Evolutionary conservation across 2,797 vertebrate species (phyloP).

Genomic region (Xenops minutus): DNA sequence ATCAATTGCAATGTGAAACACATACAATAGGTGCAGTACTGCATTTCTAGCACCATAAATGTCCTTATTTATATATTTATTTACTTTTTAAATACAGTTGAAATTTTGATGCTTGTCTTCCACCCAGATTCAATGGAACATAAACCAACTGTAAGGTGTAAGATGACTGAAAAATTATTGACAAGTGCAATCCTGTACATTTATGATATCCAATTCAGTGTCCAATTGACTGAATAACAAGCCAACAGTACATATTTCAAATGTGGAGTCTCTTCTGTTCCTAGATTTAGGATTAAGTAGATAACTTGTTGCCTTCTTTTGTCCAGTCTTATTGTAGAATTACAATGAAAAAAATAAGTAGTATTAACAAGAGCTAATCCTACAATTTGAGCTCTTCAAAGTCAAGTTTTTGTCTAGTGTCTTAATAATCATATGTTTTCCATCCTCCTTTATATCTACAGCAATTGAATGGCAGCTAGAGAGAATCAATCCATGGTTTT

Average conservation of each 20-base stretch:
- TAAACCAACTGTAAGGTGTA: background rate
- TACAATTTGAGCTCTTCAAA: background rate
- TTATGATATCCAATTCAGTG: background rate
- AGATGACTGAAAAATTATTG: background rate
- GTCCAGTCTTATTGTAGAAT: background rate
- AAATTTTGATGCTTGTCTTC: background rate
- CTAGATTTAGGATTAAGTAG: background rate
- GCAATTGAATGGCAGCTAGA: background rate
- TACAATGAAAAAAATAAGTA: background rate
- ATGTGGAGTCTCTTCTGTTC: background rate
- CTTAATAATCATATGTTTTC: background rate
- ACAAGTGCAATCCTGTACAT: background rate
- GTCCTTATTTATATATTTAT: background rate
- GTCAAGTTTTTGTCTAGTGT: background rate
- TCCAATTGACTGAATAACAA: background rate
- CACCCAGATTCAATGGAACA: background rate
- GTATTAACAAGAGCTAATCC: slow-evolving; percentile 35
- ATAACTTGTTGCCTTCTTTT: background rate
- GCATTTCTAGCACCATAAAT: background rate
- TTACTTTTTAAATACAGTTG: background rate
- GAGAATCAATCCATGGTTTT: background rate
- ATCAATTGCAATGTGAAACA: background rate
- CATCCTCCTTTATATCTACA: background rate
- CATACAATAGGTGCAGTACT: background rate
- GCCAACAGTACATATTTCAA: background rate